These are phyloP conservation scores for Nycticryphes semicollaris DNA, from an alignment of 2,113 vertebrate genomes.

Conservation along the genomic window DNA sequence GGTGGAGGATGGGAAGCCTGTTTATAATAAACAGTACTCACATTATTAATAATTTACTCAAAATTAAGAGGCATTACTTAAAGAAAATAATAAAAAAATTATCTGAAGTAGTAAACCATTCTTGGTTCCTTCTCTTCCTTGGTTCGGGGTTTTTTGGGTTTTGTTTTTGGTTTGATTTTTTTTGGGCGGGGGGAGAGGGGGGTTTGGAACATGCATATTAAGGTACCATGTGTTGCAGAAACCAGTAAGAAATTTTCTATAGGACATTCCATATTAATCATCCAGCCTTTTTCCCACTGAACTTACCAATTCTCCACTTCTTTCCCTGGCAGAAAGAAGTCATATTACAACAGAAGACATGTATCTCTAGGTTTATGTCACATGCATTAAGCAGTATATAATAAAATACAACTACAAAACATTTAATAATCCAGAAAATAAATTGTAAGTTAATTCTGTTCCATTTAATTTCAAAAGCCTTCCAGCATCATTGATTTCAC, in stretches of 20 bases:
- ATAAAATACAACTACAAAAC: not conserved
- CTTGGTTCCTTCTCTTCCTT: not conserved
- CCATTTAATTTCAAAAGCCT: not conserved
- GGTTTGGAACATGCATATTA: not conserved
- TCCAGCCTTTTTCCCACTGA: not conserved
- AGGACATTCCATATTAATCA: not conserved
- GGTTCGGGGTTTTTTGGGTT: no score
- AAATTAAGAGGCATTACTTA: not conserved
- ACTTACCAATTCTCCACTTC: not conserved
- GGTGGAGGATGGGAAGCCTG: not conserved
- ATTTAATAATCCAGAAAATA: not conserved
- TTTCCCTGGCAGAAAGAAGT: not conserved
- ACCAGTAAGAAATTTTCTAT: not conserved
- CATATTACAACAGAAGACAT: not conserved
- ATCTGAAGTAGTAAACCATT: not conserved
- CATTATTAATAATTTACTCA: not conserved
- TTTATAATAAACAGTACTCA: not conserved
- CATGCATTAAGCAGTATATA: not conserved
- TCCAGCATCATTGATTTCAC: not conserved
- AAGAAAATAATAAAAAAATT: not conserved
- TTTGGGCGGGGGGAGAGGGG: no score
- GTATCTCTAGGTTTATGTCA: not conserved
- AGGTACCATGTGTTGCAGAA: not conserved
- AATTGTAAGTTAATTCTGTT: not conserved
- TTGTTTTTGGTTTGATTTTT: no score